Evolutionary conservation across 2,888 invertebrate species (phyloP), one percentile per base, ranked within the genome.

Genomic region (Cheiracanthium punctorium): DNA sequence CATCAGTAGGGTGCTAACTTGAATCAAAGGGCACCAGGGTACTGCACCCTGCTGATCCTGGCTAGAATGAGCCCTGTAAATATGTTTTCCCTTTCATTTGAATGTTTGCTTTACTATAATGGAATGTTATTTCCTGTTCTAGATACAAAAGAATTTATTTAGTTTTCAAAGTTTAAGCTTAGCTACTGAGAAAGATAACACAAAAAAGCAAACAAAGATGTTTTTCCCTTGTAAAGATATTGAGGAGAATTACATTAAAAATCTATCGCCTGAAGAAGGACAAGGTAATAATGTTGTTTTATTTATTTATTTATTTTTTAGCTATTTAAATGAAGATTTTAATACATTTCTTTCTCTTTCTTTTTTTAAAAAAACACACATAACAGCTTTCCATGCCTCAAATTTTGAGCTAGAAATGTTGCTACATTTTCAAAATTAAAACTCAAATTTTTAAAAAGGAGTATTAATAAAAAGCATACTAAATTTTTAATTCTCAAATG

Each of bases 91-190:
- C 28, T 85, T 69, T n/a, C n/a, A n/a, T n/a, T n/a, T n/a, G n/a
- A n/a, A n/a, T n/a, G n/a, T n/a, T n/a, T n/a, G n/a, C n/a, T n/a
- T n/a, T n/a, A n/a, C n/a, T n/a, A n/a, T n/a, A n/a, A n/a, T n/a
- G n/a, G n/a, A n/a, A n/a, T n/a, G n/a, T n/a, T n/a, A n/a, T n/a
- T n/a, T n/a, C n/a, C n/a, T n/a, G n/a, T 29, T 90, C 58, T 89
- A 94, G 94, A 94, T 95, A 37, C 95, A 96, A 90, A 95, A 95
- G 94, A 96, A 96, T 92, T 92, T 96, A 72, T 95, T 96, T 89
- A 94, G 81, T 67, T 77, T 88, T 58, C 88, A 89, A 82, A 82
- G 30, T 69, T 1, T 71, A 10, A 73, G 43, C 65, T n/a, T 73
- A 28, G 29, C 69, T n/a, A 74, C 82, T 41, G 88, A 88, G 69